Conservation (phyloP, 2,113 vertebrate species). For the Plectropomus leopardus region DNA sequence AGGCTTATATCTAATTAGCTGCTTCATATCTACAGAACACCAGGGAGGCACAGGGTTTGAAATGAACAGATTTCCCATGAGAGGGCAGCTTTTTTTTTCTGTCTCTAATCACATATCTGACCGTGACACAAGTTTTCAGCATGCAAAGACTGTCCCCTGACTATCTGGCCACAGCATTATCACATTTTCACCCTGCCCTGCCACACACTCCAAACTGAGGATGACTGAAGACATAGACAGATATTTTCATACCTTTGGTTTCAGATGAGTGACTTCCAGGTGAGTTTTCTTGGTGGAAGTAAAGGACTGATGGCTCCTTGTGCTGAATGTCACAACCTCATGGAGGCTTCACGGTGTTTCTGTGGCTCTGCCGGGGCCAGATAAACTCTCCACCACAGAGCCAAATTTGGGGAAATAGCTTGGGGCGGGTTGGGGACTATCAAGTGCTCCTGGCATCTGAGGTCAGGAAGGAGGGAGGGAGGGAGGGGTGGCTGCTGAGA, state of each 20-base stretch:
- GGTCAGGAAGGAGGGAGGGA: neutral
- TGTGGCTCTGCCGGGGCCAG: conserved; percentile 26
- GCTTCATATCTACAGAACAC: conserved; percentile 47
- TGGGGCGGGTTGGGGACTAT: neutral
- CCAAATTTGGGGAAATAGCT: neutral
- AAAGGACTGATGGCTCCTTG: conserved; percentile 59
- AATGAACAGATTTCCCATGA: conserved; percentile 50
- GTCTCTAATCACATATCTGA: conserved; percentile 18
- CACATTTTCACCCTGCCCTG: conserved; percentile 16
- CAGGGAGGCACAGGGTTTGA: conserved; percentile 1
- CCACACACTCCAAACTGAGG: neutral
- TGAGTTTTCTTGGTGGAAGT: conserved; percentile 8
- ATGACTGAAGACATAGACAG: neutral
- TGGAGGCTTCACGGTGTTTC: conserved; percentile 5
- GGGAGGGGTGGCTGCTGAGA: neutral
- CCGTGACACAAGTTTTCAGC: conserved; percentile 7
- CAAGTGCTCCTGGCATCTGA: conserved; percentile 27
- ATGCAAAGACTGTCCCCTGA: conserved; percentile 5
- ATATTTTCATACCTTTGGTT: conserved; percentile 61
- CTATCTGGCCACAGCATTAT: conserved; percentile 5
- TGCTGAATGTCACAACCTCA: conserved; percentile 29
- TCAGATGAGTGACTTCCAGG: conserved; percentile 21
- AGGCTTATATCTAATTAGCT: conserved; percentile 49
- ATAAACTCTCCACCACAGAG: conserved; percentile 5
- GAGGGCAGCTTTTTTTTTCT: neutral